phyloP scores from a whole-genome alignment of 2,113 vertebrate genomes.

The Oenanthe oenanthe region DNA sequence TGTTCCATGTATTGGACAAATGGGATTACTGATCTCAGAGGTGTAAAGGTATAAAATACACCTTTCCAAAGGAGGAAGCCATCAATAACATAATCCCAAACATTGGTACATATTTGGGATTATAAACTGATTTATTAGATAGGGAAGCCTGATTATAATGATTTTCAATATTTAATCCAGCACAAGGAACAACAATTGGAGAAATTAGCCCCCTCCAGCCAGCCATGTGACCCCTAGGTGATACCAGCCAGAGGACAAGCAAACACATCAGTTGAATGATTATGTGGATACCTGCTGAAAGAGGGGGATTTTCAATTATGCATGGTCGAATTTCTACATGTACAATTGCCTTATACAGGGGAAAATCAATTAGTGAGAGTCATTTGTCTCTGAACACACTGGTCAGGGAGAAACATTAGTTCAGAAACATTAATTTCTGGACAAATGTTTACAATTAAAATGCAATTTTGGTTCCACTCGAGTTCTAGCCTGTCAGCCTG shows the following conservation, averaged over 20 bases:
- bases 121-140: not conserved
- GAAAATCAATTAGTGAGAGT: constrained; percentile 33
- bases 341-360: not conserved
- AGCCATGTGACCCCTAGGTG: not conserved
- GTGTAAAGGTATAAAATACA: not conserved
- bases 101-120: not conserved
- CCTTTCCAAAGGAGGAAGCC: not conserved
- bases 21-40: not conserved
- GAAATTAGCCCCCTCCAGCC: not conserved
- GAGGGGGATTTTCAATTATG: not conserved
- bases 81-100: not conserved
- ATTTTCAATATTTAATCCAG: not conserved
- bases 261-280: not conserved
- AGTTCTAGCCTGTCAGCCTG: not conserved
- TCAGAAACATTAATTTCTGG: constrained; percentile 72
- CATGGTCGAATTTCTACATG: not conserved
- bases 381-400: constrained; percentile 30
- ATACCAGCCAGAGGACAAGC: not conserved
- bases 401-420: constrained; percentile 52
- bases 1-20: not conserved
- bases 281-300: not conserved
- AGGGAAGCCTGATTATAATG: not conserved
- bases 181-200: not conserved
- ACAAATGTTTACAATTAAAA: constrained; percentile 69
- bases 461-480: constrained; percentile 47